phyloP scores from a whole-genome alignment of 2,113 vertebrate species.

The Martes martes region DNA sequence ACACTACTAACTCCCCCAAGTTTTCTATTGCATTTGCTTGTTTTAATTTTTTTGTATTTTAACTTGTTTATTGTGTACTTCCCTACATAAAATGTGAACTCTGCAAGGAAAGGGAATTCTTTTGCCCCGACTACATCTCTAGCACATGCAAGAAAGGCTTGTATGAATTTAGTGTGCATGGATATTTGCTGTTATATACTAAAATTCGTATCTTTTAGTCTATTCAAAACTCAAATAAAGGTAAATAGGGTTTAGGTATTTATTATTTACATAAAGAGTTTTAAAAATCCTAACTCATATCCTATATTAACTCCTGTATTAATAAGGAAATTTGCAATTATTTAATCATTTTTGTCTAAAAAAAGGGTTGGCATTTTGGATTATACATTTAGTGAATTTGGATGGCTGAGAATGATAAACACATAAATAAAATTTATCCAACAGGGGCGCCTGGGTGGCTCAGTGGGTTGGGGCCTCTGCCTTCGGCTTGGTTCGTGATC shows the following conservation, averaged over 20 bases:
- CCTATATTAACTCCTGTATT: neutral
- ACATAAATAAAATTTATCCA: neutral
- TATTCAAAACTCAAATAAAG: neutral
- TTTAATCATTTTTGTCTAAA: neutral
- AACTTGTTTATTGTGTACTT: neutral
- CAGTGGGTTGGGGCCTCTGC: too few species aligned
- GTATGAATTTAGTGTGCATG: neutral
- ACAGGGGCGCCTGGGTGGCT: too few species aligned
- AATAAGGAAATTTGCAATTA: neutral
- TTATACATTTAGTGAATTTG: neutral
- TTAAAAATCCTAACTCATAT: neutral
- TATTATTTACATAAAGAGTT: neutral
- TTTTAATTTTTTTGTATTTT: neutral
- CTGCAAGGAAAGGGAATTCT: neutral
- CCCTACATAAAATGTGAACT: neutral
- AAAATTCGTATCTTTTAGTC: neutral
- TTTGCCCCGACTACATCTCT: neutral
- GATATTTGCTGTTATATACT: neutral
- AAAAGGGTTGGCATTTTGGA: rapidly evolving
- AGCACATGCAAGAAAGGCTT: neutral
- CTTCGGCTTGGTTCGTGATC: too few species aligned
- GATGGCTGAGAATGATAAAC: neutral
- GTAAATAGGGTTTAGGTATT: neutral
- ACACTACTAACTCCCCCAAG: neutral
- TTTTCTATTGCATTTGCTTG: neutral